Evolutionary conservation across 1,140 invertebrate species (phyloP), one percentile per base, ranked within the genome.

Genomic region (Bombus pascuorum): DNA sequence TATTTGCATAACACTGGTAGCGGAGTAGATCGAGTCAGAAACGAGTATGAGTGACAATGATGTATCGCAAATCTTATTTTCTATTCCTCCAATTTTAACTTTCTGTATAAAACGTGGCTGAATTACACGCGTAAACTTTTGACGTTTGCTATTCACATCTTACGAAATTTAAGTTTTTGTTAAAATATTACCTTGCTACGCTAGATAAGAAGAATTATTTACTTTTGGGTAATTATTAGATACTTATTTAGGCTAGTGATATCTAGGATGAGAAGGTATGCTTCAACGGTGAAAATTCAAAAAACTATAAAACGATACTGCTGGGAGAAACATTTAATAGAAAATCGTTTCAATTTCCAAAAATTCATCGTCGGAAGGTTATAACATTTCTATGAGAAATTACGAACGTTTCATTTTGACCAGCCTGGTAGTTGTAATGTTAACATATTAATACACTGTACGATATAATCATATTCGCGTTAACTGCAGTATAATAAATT

Each of bases 101-200:
- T 15, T 18, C n/a, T 2, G 13, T 18, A 6, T 32, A 32, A 65
- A 32, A 65, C 13, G 5, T 4, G 6, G 3, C 62, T 15, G 12
- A 32, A 88, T 72, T 66, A 85, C 73, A 15, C 4, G n/a, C 62
- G n/a, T 15, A n/a, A 66, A 13, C 65, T 66, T 32, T 6, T 34
- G 15, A 15, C n/a, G n/a, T 66, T 32, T 65, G 12, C n/a, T n/a
- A 32, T 6, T 15, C 12, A 66, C 13, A 66, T 66, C 5, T 18
- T n/a, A n/a, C 2, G 12, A 18, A 68, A 68, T 68, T 68, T 25
- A 53, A 53, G 22, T 53, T 53, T 18, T 53, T 22, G 18, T 18
- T 53, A 18, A 18, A 6, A 53, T 53, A 53, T 53, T 53, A 53
- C 15, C 18, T 53, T 53, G 47, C 1, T 53, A 8, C 47, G 47